Percentiles rank a stretch among this genome's conserved stretches.
Conservation (phyloP, 2,888 invertebrate species). For the Yponomeuta malinellus region DNA sequence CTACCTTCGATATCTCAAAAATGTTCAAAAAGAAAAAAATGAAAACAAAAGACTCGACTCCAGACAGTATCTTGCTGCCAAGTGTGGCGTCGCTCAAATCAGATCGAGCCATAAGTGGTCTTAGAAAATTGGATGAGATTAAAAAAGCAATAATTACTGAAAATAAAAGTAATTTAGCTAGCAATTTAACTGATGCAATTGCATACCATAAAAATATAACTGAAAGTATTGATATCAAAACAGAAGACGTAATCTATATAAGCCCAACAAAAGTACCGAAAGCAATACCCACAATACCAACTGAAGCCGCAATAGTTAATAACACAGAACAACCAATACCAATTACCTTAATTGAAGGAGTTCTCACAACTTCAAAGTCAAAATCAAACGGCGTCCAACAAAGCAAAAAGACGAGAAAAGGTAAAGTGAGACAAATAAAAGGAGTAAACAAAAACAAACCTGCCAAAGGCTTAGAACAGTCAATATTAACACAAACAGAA, state of each 20-base stretch:
- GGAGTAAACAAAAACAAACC: neutral
- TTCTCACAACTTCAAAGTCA: neutral
- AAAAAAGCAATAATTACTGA: neutral
- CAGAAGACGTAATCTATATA: neutral
- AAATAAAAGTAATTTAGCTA: neutral
- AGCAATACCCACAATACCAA: neutral
- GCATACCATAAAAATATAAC: neutral
- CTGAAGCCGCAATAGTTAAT: neutral
- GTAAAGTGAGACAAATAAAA: neutral
- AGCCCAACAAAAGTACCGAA: neutral
- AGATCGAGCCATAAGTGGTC: neutral
- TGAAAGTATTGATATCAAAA: neutral
- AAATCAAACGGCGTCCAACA: neutral
- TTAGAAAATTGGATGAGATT: neutral
- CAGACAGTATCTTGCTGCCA: slow-evolving; percentile 23
- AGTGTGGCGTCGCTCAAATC: slow-evolving; percentile 36
- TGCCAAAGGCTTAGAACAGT: neutral
- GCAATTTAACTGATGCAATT: neutral
- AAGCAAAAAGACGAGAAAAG: neutral
- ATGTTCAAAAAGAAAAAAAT: slow-evolving; percentile 43
- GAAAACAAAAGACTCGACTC: slow-evolving; percentile 23
- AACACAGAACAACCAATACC: neutral
- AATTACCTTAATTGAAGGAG: neutral
- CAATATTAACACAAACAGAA: neutral
- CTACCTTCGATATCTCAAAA: slow-evolving; percentile 50